Conservation (phyloP, 1,140 invertebrate genomes). For the Bradysia coprophila region DNA sequence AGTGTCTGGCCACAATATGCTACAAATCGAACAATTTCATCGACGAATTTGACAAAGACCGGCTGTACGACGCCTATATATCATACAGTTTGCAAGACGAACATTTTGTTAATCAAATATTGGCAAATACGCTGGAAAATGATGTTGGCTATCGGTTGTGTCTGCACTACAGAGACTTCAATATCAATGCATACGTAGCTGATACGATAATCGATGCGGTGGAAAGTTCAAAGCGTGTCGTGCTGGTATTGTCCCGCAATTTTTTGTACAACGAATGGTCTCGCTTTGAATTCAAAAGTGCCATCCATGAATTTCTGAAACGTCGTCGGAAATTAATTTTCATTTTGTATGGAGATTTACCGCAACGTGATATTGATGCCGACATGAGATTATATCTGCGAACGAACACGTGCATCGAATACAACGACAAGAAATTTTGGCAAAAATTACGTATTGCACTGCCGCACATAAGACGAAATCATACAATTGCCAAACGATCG, state of each 20-base stretch:
- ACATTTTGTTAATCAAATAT: constrained; percentile 66
- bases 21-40: constrained; percentile 54
- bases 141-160: constrained; percentile 61
- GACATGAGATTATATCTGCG: constrained; percentile 77
- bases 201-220: constrained; percentile 82
- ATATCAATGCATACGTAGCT: constrained; percentile 63
- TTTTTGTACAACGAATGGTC: constrained; percentile 90
- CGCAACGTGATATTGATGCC: constrained; percentile 68
- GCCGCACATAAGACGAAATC: constrained; percentile 27
- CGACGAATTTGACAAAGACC: constrained; percentile 57
- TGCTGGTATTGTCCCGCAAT: constrained; percentile 79
- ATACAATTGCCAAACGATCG: constrained; percentile 34
- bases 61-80: constrained; percentile 78
- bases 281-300: constrained; percentile 80
- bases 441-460: constrained; percentile 80
- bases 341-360: constrained; percentile 66
- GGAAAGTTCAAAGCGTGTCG: constrained; percentile 72
- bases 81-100: constrained; percentile 83
- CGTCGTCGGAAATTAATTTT: constrained; percentile 65
- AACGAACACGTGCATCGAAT: constrained; percentile 76
- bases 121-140: constrained; percentile 66
- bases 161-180: constrained; percentile 70
- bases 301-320: constrained; percentile 78
- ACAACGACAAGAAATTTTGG: constrained; percentile 89
- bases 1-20: constrained; percentile 50